phyloP scores from a whole-genome alignment of 2,888 invertebrate genomes.

The Erebia aethiops region DNA sequence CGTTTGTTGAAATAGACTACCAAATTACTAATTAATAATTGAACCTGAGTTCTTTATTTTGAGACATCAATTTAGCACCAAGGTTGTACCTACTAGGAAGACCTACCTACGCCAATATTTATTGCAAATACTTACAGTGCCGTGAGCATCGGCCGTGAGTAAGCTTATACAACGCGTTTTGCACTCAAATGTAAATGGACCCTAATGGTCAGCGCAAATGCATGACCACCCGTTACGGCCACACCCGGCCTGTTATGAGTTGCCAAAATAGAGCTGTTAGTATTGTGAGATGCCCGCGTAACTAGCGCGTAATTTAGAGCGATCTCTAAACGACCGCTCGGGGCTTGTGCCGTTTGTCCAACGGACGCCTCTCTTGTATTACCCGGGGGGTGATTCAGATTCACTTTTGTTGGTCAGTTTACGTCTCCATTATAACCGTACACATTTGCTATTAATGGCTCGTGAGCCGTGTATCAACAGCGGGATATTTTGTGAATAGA shows the following conservation, averaged over 20 bases:
- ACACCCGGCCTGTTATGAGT: slow-evolving; percentile 77
- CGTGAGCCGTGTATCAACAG: slow-evolving; percentile 50
- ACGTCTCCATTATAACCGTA: slow-evolving; percentile 64
- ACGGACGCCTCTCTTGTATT: slow-evolving; percentile 58
- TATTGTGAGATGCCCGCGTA: slow-evolving; percentile 74
- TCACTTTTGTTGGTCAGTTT: slow-evolving; percentile 76
- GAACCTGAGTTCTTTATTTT: too few species aligned
- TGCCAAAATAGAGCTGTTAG: slow-evolving; percentile 81
- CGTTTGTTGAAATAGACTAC: too few species aligned
- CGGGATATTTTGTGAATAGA: slow-evolving; percentile 55
- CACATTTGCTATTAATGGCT: slow-evolving; percentile 58
- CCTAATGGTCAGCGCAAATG: slow-evolving; percentile 62
- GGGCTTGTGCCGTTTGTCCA: slow-evolving; percentile 63
- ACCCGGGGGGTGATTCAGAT: slow-evolving; percentile 66
- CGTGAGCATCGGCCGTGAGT: too few species aligned
- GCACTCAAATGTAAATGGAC: slow-evolving; percentile 32
- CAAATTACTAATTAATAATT: too few species aligned
- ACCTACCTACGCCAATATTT: background rate
- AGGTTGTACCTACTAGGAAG: background rate
- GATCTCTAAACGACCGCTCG: slow-evolving; percentile 64
- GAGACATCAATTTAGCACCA: background rate
- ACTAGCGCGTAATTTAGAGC: slow-evolving; percentile 75
- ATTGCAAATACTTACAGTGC: background rate
- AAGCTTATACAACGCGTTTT: background rate
- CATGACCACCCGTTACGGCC: slow-evolving; percentile 58